Percentiles rank a stretch among this genome's conserved stretches.
Evolutionary conservation across 2,888 invertebrate genomes (phyloP).

Genomic region (Clivina fossor): DNA sequence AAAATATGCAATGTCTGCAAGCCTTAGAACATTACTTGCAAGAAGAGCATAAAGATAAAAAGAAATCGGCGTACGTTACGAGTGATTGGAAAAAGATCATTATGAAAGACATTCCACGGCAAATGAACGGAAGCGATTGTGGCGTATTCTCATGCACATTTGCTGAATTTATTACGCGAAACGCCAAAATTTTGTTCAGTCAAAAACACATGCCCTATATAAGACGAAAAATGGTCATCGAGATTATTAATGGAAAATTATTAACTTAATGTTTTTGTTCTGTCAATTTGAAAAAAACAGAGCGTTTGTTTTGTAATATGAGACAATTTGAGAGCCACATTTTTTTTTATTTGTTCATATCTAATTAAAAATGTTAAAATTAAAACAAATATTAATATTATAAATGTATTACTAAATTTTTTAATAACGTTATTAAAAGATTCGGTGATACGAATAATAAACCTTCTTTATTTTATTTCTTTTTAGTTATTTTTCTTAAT

Average conservation of each 20-base stretch:
- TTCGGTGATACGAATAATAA: too few species aligned
- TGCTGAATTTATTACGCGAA: conserved; percentile 85
- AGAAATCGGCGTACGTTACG: conserved; percentile 71
- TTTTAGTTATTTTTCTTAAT: too few species aligned
- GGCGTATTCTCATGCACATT: conserved; percentile 97
- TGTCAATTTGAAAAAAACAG: too few species aligned
- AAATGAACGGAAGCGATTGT: conserved; percentile 97
- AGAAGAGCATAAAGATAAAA: conserved; percentile 87
- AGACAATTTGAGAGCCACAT: too few species aligned
- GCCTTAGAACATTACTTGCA: conserved; percentile 75
- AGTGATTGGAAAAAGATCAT: conserved; percentile 68
- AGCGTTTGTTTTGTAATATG: too few species aligned
- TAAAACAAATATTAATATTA: too few species aligned
- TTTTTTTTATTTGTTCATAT: too few species aligned
- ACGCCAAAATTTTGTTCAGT: conserved; percentile 75
- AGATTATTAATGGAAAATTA: conserved; percentile 77
- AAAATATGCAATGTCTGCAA: conserved; percentile 71
- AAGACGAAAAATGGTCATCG: conserved; percentile 86
- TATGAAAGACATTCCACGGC: conserved; percentile 83
- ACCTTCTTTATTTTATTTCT: too few species aligned
- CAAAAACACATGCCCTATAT: conserved; percentile 95
- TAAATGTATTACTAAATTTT: too few species aligned
- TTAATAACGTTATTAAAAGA: too few species aligned
- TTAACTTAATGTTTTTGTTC: conserved; percentile 57
- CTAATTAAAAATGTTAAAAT: too few species aligned